Base-by-base conservation (phyloP, 2,113 vertebrate species). In the Microcebus griseorufus region DNA sequence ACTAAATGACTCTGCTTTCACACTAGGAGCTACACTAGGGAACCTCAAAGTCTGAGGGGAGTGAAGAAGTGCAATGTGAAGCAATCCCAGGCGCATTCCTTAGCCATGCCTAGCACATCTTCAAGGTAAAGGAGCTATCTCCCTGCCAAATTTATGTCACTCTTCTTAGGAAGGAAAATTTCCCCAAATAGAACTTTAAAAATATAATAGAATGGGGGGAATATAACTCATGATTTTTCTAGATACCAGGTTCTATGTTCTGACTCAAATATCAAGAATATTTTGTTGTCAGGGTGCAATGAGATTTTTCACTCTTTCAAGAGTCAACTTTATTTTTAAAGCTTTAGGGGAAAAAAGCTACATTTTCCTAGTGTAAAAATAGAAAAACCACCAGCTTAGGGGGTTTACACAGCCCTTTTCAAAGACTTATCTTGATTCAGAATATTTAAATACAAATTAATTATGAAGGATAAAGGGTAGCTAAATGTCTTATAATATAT, bases 181-280 rank as follows among this genome's bases (percentile, higher is more conserved):
- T 96, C 5, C 9, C 51, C 72, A 96, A 48, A 75, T 6, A 94
- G 5, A 93, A 97, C 51, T 86, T 83, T 37, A 67, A 91, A 94
- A 79, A 96, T 70, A 70, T 13, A 60, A 48, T 48, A 45, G 45
- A 78, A 85, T 12, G 9, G 23, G 29, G 29, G 70, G 60, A 64
- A 51, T 62, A 20, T 75, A 75, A 90, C 48, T 83, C 17, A n/a
- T 14, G 18, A 62, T 58, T 69, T 93, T 86, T 75, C 70, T 88
- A 27, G 58, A 88, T n/a, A 60, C 2, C 11, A 12, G 9, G 45
- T 87, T 90, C 65, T 81, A 75, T 60, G 65, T 81, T 76, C 53
- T n/a, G 70, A 93, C 67, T 89, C 37, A 85, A 94, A 92, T 45
- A 93, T 78, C 60, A 89, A 95, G 95, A 84, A 45, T 48, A 88